A percentile compares a stretch with the other conserved stretches of the same genome.
Evolutionary conservation across 64 coral and sea anemone species (phyloP).

Genomic region (Stichodactyla helianthus): DNA sequence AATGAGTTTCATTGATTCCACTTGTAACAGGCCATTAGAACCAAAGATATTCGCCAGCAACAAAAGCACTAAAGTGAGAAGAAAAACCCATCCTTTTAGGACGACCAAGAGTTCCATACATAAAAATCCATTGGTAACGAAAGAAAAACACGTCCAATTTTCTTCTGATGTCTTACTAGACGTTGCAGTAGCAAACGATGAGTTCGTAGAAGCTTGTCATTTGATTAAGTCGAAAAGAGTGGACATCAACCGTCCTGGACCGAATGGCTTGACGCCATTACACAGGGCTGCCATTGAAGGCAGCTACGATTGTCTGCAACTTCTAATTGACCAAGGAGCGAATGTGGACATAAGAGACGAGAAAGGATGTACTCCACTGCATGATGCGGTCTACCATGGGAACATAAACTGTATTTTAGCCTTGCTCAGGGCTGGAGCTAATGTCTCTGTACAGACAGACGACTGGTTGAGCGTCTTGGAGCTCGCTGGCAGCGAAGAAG

Average conservation of each 20-base stretch:
- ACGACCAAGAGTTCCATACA: neutral
- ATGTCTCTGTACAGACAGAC: constrained; percentile 41
- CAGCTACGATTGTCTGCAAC: constrained; percentile 71
- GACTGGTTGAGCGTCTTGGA: constrained; percentile 44
- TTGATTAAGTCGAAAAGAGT: constrained; percentile 82
- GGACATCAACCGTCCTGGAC: constrained; percentile 60
- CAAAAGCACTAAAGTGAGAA: neutral
- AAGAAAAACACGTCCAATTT: constrained; percentile 52
- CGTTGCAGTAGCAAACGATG: constrained; percentile 50
- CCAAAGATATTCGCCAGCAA: neutral
- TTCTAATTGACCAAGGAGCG: constrained; percentile 79
- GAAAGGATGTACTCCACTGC: constrained; percentile 50
- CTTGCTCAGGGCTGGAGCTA: constrained; percentile 68
- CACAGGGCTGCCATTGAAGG: constrained; percentile 82
- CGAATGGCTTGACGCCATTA: constrained; percentile 61
- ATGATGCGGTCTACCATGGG: constrained; percentile 75
- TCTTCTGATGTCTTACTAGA: constrained; percentile 59
- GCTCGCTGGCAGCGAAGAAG: constrained; percentile 51
- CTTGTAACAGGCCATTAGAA: neutral
- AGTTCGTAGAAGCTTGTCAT: constrained; percentile 81
- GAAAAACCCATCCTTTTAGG: constrained; percentile 11
- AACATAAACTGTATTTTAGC: constrained; percentile 48
- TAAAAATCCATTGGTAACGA: too few species aligned
- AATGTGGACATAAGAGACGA: constrained; percentile 45
- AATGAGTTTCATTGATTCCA: constrained; percentile 44